A percentile compares a stretch with the other conserved stretches of the same genome.
These are phyloP conservation scores for Yasuhikotakia modesta DNA, from an alignment of 2,797 vertebrate genomes.

Conservation along the genomic window DNA sequence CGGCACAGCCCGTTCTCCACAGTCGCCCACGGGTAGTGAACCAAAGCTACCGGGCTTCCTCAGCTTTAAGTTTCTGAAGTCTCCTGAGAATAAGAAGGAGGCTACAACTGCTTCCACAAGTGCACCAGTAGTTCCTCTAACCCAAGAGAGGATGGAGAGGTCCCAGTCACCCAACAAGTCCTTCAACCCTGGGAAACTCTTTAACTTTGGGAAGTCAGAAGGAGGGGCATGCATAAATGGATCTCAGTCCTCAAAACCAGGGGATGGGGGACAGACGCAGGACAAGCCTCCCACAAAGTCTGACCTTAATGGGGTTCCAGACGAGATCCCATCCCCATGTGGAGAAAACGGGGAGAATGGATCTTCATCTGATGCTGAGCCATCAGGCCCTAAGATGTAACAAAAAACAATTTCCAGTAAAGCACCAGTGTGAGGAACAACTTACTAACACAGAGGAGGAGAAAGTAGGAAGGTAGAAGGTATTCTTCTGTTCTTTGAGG, in stretches of 20 bases:
- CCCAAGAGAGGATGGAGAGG: slow-evolving; percentile 74
- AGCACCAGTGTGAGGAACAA: slow-evolving; percentile 30
- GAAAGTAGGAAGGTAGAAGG: slow-evolving; percentile 11
- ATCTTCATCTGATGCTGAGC: slow-evolving; percentile 78
- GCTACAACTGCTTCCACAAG: slow-evolving; percentile 57
- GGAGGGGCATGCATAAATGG: slow-evolving; percentile 76
- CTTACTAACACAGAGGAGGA: slow-evolving; percentile 55
- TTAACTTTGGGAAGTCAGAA: slow-evolving; percentile 89
- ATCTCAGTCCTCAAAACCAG: slow-evolving; percentile 66
- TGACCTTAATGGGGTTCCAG: slow-evolving; percentile 84
- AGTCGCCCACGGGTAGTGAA: slow-evolving; percentile 87
- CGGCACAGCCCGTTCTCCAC: slow-evolving; percentile 80
- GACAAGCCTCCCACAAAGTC: slow-evolving; percentile 80
- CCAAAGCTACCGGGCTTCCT: slow-evolving; percentile 94
- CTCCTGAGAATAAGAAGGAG: slow-evolving; percentile 90
- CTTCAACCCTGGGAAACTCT: slow-evolving; percentile 94
- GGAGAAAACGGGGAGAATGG: slow-evolving; percentile 75
- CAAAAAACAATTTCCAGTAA: slow-evolving; percentile 31
- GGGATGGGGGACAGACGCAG: slow-evolving; percentile 65
- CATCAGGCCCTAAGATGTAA: slow-evolving; percentile 80
- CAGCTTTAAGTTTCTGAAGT: slow-evolving; percentile 97
- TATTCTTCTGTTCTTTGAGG: slow-evolving; percentile 53
- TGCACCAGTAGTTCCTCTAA: slow-evolving; percentile 25
- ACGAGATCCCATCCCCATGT: slow-evolving; percentile 80
- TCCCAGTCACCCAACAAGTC: slow-evolving; percentile 95